phyloP scores from a whole-genome alignment of 2,888 invertebrate species.

The Timema podura region DNA sequence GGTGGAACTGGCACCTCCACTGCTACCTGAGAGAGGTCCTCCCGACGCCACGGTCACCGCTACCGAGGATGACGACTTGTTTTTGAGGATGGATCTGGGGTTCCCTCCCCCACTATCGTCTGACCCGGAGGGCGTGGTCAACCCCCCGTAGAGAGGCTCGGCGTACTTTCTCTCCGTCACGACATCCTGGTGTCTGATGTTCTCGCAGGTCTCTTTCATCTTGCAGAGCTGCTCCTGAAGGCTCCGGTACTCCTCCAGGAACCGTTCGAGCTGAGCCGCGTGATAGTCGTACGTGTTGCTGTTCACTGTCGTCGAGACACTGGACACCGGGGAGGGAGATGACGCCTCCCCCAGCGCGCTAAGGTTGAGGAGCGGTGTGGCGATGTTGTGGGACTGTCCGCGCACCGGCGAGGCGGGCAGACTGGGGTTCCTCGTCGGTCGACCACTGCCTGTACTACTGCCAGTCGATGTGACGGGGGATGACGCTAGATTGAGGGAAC shows the following conservation, averaged over 20 bases:
- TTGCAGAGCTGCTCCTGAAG: slow-evolving; percentile 72
- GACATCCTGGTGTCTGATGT: slow-evolving; percentile 50
- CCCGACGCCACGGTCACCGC: slow-evolving; percentile 25
- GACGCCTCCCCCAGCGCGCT: slow-evolving; percentile 41
- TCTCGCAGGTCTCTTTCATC: slow-evolving; percentile 76
- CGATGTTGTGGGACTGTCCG: slow-evolving; percentile 39
- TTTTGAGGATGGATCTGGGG: slow-evolving; percentile 54
- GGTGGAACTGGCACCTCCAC: slow-evolving; percentile 22
- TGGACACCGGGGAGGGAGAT: slow-evolving; percentile 23
- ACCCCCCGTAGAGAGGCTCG: slow-evolving; percentile 37
- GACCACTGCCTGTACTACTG: slow-evolving; percentile 3
- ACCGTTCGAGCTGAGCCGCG: slow-evolving; percentile 72
- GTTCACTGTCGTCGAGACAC: slow-evolving; percentile 28
- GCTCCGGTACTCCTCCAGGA: slow-evolving; percentile 73
- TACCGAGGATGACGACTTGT: slow-evolving; percentile 44
- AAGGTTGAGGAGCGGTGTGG: slow-evolving; percentile 60
- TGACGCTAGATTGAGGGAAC: slow-evolving; percentile 63
- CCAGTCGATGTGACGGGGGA: slow-evolving; percentile 40
- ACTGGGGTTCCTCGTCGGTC: slow-evolving; percentile 52
- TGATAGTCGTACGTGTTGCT: slow-evolving; percentile 67
- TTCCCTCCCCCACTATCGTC: slow-evolving; percentile 48
- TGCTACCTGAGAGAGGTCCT: slow-evolving; percentile 10
- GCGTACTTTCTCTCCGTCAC: slow-evolving; percentile 5
- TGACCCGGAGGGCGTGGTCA: slow-evolving; percentile 39
- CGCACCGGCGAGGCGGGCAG: slow-evolving; percentile 62